Base-by-base conservation (phyloP, 2,113 vertebrate genomes). In the Xiphias gladius region DNA sequence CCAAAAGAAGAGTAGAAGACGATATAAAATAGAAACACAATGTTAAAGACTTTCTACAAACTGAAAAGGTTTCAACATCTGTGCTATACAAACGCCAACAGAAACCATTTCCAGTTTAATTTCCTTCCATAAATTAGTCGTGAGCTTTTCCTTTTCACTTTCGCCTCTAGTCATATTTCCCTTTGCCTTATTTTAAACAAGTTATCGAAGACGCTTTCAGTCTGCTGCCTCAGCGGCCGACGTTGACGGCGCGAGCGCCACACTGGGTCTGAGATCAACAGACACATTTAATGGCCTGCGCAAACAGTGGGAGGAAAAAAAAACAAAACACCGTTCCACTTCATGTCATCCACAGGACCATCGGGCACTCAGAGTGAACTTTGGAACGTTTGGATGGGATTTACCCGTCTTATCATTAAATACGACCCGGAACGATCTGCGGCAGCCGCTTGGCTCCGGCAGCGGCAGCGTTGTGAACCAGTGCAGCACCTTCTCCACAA, bases 391-490 rank as follows among this genome's bases (percentile, higher is more conserved):
- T 28, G 6, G 79, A 20, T 7, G 43, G 4, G 17, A 52, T 63
- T 55, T 54, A 37, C 3, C 9, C 28, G 41, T 41, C 80, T 84
- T 78, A 84, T 87, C 85, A 17, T 9, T 9, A 0, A 65, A 41
- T 43, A 64, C 8, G 1, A 48, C 48, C 0, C 19, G 76, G 16
- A 19, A 1, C 2, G 32, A n/a, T 39, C 24, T 5, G 9, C 79
- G 30, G 79, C 70, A 69, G 52, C 88, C 90, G 85, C 79, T 83
- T 13, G 24, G 39, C 35, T 2, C 9, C 2, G 5, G 17, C 20
- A 4, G 11, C 65, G 7, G 30, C 8, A 7, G 65, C 1, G 4
- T 58, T 17, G 41, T 5, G 7, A 26, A n/a, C n/a, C 22, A 17
- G 10, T 5, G n/a, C 35, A 14, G 37, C 37, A 63, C 5, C 3